These are phyloP conservation scores for Xestia xanthographa DNA, from an alignment of 2,888 invertebrate species.

Conservation along the genomic window DNA sequence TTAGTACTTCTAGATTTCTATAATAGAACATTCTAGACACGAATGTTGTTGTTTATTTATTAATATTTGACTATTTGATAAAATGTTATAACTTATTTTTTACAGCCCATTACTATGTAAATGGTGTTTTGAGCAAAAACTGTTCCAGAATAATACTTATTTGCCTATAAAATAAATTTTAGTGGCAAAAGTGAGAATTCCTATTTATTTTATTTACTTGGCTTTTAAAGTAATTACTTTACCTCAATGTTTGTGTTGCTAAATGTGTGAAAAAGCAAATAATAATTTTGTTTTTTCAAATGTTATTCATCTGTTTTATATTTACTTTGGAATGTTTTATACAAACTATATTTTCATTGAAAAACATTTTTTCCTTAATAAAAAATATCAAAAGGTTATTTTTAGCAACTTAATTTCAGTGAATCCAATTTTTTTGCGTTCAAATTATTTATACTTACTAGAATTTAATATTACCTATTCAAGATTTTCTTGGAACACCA, in stretches of 20 bases:
- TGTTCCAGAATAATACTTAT: slow-evolving; percentile 10
- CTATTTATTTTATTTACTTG: not conserved
- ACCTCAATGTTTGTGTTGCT: not conserved
- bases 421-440: not conserved
- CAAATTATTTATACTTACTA: not conserved
- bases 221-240: not conserved
- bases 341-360: too few relatives aligned
- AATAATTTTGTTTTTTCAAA: not conserved
- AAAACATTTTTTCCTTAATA: not conserved
- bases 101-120: slow-evolving; percentile 16
- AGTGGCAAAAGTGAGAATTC: not conserved
- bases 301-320: not conserved
- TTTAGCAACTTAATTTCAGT: not conserved
- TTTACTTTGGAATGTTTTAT: not conserved
- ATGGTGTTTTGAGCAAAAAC: slow-evolving; percentile 8
- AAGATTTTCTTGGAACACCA: not conserved
- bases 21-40: too few relatives aligned
- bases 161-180: too few relatives aligned
- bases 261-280: slow-evolving; percentile 17
- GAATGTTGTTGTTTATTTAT: too few relatives aligned
- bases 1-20: too few relatives aligned
- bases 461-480: not conserved
- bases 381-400: not conserved
- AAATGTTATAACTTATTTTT: slow-evolving; percentile 18
- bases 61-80: slow-evolving; percentile 10